Percentiles rank a stretch among this genome's conserved stretches.
Evolutionary conservation across 1,140 invertebrate genomes (phyloP).

Genomic region (Papilio polytes): DNA sequence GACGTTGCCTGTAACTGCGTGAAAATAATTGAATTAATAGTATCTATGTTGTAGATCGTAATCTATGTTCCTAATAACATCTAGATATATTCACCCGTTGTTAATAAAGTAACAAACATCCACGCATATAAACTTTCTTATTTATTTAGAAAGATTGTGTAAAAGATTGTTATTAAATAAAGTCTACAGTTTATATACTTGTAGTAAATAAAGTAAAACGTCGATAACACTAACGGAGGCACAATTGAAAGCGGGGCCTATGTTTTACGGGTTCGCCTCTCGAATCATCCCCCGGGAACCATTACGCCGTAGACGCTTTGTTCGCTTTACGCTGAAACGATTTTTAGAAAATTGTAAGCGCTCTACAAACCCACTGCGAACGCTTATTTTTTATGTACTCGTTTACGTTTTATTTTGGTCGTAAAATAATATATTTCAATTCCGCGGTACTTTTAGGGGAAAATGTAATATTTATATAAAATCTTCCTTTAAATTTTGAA

Average conservation of each 20-base stretch:
- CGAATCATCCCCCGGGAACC: conserved; percentile 3
- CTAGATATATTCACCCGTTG: too few species aligned
- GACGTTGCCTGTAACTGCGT: neutral
- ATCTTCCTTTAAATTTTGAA: neutral
- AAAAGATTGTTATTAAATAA: neutral
- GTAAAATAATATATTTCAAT: conserved; percentile 2
- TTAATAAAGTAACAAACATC: too few species aligned
- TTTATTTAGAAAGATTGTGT: neutral
- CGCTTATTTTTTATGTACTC: neutral
- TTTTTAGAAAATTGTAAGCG: conserved; percentile 22
- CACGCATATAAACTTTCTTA: neutral
- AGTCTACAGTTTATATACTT: neutral
- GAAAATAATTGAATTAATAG: neutral
- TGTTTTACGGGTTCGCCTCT: neutral
- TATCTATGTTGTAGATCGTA: neutral
- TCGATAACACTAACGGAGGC: neutral
- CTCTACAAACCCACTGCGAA: neutral
- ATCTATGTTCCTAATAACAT: too few species aligned
- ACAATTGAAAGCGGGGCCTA: conserved; percentile 23
- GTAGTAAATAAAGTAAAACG: neutral
- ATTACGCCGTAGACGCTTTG: neutral
- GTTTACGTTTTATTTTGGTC: conserved; percentile 2
- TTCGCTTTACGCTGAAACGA: conserved; percentile 22
- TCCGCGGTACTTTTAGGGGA: neutral
- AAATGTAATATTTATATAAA: too few species aligned